Evolutionary conservation across 2,113 vertebrate species (phyloP).

Genomic region (Vireo altiloquus): DNA sequence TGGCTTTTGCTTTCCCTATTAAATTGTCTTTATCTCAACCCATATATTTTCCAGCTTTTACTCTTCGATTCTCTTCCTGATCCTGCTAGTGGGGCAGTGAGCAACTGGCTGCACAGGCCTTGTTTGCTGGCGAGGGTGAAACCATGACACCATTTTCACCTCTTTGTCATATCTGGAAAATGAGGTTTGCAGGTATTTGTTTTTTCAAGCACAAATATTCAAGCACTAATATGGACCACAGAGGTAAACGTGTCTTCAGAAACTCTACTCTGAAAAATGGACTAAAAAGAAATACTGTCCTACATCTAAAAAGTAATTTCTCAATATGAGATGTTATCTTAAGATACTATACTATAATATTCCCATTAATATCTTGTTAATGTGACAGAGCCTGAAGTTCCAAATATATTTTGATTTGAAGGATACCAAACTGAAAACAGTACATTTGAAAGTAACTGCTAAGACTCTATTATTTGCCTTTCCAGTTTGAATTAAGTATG

Average conservation of each 20-base stretch:
- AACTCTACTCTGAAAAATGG: neutral
- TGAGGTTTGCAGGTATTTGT: neutral
- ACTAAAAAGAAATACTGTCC: neutral
- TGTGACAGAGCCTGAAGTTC: neutral
- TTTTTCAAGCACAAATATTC: neutral
- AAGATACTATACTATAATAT: neutral
- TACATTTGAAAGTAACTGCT: neutral
- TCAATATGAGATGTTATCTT: neutral
- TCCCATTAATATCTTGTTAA: neutral
- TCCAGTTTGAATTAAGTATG: neutral
- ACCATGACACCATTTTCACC: neutral
- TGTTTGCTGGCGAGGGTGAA: neutral
- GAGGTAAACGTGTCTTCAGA: neutral
- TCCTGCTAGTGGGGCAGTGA: neutral
- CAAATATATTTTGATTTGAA: neutral
- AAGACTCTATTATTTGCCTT: neutral
- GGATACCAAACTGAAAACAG: neutral
- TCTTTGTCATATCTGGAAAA: neutral
- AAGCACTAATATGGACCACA: neutral
- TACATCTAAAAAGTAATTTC: neutral
- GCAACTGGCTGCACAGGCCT: neutral
- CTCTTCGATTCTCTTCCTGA: fast-evolving
- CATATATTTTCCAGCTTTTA: neutral
- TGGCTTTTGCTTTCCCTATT: neutral
- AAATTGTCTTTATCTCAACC: neutral